Conservation (phyloP, 2,797 vertebrate species). For the Aplochiton taeniatus region DNA sequence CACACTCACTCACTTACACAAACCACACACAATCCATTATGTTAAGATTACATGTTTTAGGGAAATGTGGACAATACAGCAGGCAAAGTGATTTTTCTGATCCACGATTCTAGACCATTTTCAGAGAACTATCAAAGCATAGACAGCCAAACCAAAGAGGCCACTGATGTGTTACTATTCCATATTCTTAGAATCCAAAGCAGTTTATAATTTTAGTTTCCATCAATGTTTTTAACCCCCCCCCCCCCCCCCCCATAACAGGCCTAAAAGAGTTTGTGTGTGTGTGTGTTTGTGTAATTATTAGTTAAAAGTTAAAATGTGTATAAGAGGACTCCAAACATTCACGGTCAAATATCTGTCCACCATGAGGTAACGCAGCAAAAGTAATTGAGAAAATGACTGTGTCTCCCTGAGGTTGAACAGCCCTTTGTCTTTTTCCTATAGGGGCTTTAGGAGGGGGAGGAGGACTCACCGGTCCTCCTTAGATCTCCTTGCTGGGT, state of each 20-base stretch:
- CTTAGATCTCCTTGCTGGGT: conserved; percentile 51
- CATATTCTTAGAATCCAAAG: too few species aligned
- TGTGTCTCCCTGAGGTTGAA: conserved; percentile 25
- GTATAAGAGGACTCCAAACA: conserved; percentile 4
- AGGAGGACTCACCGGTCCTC: conserved; percentile 25
- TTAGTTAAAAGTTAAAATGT: too few species aligned
- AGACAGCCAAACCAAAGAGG: too few species aligned
- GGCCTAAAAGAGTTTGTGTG: not conserved
- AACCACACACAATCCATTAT: too few species aligned
- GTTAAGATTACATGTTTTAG: not conserved
- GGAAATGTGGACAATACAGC: too few species aligned
- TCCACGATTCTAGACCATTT: too few species aligned
- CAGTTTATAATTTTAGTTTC: too few species aligned
- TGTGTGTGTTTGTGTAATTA: conserved; percentile 20
- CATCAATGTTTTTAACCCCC: too few species aligned
- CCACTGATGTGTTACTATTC: too few species aligned
- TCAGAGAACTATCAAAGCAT: too few species aligned
- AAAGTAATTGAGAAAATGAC: conserved; percentile 49
- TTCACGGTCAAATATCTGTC: conserved; percentile 2
- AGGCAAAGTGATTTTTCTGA: too few species aligned
- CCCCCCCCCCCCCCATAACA: too few species aligned
- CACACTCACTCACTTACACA: conserved; percentile 7
- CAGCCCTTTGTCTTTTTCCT: conserved; percentile 31
- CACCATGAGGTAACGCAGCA: conserved; percentile 47
- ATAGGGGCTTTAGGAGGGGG: not conserved